Evolutionary conservation across 2,888 invertebrate genomes (phyloP), one percentile per base, ranked within the genome.

Genomic region (Acronicta psi): DNA sequence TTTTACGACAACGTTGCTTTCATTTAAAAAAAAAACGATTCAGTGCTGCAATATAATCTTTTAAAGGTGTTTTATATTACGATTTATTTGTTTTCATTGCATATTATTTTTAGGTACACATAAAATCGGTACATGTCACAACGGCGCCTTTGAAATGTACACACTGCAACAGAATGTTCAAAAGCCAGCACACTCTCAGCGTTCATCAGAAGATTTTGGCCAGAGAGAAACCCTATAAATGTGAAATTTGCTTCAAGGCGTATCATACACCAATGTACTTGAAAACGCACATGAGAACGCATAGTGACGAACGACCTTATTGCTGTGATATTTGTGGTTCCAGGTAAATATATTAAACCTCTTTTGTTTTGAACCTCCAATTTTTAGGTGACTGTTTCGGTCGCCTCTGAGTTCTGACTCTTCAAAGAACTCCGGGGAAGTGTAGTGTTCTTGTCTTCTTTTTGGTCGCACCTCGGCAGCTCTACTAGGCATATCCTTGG

Each of bases 91-190:
- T 7, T 31, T 31, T 6, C 11, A 5, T 18, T 8, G 13, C 1
- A n/a, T 38, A 1, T 17, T 17, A 66, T 73, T 46, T 55, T 9
- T 56, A 84, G 83, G 5, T 45, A 18, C 83, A 84, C 51, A 63
- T 77, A 17, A 17, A 45, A 5, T 56, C 71, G 9, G 74, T 75
- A 0, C 84, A 85, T 51, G 37, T 40, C 5, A 50, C 54, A 16
- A 45, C 63, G 7, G 65, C 47, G 1, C 75, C 80, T 16, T 51
- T 83, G 0, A 76, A 79, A 54, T 90, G 90, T 54, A 55, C 63
- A 0, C 88, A 89, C 49, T 90, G 90, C 66, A 66, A 81, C 14
- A 80, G 77, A 65, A 75, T 63, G 3, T 89, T 79, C 63, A 89
- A 88, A 66, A 84, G 76, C 23, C 47, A 77, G 14, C 38, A 52